Percentiles rank a stretch among this genome's conserved stretches.
Conservation (phyloP, 1,140 invertebrate genomes). For the Lordiphosa clarofinis region DNA sequence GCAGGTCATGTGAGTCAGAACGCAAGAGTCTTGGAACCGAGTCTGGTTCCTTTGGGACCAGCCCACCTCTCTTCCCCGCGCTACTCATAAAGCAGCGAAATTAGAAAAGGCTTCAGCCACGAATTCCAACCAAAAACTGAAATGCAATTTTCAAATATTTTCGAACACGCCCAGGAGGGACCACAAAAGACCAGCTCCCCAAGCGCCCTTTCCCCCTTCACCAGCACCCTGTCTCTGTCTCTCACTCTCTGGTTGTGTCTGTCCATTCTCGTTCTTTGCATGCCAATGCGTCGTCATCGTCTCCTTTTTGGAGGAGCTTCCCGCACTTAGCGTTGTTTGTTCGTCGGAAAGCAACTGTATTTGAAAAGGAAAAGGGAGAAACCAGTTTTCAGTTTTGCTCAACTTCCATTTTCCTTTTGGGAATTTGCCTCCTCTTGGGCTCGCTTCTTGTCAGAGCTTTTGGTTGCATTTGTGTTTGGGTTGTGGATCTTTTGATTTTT, state of each 20-base stretch:
- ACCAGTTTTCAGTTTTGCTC: conserved; percentile 63
- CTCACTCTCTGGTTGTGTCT: conserved; percentile 2
- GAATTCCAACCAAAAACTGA: conserved; percentile 12
- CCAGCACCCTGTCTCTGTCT: no score
- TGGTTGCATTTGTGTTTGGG: conserved; percentile 1
- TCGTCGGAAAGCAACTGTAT: conserved; percentile 63
- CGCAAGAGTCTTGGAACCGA: conserved; percentile 8
- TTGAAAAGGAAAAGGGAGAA: conserved; percentile 77
- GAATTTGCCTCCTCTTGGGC: conserved; percentile 31
- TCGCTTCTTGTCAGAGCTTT: not conserved
- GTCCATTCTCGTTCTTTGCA: not conserved
- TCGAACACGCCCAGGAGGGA: conserved; percentile 27
- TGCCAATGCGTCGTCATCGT: conserved; percentile 1
- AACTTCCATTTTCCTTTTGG: conserved; percentile 66
- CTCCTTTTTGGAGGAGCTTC: conserved; percentile 13
- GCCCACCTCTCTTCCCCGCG: not conserved
- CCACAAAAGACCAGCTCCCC: no score
- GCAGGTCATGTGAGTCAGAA: conserved; percentile 71
- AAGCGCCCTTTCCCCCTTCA: not conserved
- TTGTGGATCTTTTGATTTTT: conserved; percentile 2
- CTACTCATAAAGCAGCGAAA: conserved; percentile 61
- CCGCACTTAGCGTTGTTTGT: conserved; percentile 17
- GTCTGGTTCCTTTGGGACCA: conserved; percentile 6
- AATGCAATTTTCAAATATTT: conserved; percentile 54
- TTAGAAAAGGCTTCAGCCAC: conserved; percentile 51